phyloP scores from a whole-genome alignment of 2,888 invertebrate species.

The Uloborus plumipes region DNA sequence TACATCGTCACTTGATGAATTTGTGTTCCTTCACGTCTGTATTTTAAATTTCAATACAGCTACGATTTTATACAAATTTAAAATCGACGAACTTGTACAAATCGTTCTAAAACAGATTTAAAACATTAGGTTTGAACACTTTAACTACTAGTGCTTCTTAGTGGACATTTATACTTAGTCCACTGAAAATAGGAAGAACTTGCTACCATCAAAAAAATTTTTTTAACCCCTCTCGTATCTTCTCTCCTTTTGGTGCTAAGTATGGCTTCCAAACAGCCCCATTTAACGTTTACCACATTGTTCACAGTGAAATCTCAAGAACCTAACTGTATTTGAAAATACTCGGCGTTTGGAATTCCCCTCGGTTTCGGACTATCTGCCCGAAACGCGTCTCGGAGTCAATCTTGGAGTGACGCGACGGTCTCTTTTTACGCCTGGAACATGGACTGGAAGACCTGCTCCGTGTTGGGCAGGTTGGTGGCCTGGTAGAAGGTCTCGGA shows the following conservation, averaged over 20 bases:
- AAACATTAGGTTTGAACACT: neutral
- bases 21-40: too few species aligned
- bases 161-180: conserved; percentile 18
- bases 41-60: too few species aligned
- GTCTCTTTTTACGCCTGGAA: conserved; percentile 44
- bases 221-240: neutral
- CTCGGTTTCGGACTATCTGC: neutral
- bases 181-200: neutral
- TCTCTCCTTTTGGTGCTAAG: conserved; percentile 25
- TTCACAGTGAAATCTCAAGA: too few species aligned
- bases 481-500: conserved; percentile 65
- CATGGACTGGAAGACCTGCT: conserved; percentile 63
- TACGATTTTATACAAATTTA: too few species aligned
- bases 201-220: too few species aligned
- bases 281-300: too few species aligned
- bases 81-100: conserved; percentile 6
- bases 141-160: conserved; percentile 35
- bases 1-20: too few species aligned
- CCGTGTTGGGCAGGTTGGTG: conserved; percentile 56
- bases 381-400: neutral
- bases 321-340: too few species aligned
- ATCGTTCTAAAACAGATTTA: conserved; percentile 58
- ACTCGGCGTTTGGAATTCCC: too few species aligned
- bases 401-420: neutral
- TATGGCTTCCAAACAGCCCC: neutral